Conservation (phyloP, 1,140 invertebrate genomes). For the Pseudomyrmex pallidus region DNA sequence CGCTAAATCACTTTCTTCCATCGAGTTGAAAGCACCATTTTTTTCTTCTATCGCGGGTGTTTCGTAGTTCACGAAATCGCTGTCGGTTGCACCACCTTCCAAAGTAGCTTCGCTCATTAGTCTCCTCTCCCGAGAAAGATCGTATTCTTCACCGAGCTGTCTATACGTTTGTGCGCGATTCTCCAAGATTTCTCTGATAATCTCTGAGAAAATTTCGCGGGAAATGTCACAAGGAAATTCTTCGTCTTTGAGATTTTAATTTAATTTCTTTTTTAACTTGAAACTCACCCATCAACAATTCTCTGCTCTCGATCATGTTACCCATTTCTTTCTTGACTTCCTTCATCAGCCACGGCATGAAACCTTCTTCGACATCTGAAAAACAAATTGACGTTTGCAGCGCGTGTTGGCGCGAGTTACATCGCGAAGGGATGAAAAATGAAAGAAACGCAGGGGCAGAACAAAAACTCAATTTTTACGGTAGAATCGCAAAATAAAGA, state of each 20-base stretch:
- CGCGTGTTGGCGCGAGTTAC: neutral
- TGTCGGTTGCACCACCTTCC: conserved; percentile 70
- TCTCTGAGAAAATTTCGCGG: conserved; percentile 84
- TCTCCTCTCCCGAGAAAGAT: conserved; percentile 74
- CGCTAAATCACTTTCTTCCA: conserved; percentile 40
- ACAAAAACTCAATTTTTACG: neutral
- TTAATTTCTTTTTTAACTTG: neutral
- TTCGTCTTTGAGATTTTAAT: neutral
- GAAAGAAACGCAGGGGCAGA: neutral
- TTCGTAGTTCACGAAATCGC: conserved; percentile 75
- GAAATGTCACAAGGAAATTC: neutral
- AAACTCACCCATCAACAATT: conserved; percentile 89
- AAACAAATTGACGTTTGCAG: conserved; percentile 37
- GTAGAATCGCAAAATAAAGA: conserved; percentile 42
- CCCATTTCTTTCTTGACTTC: conserved; percentile 93
- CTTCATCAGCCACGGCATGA: conserved; percentile 95
- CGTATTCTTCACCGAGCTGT: conserved; percentile 83
- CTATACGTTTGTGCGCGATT: conserved; percentile 88
- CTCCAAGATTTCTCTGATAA: conserved; percentile 91
- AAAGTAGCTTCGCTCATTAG: conserved; percentile 76
- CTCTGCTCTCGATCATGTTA: conserved; percentile 91
- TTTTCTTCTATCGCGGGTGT: conserved; percentile 49
- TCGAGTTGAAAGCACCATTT: neutral
- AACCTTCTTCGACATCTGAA: conserved; percentile 91
- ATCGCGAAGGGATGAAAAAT: neutral